phyloP scores from a whole-genome alignment of 92 coral and sea anemone genomes.

The Phenganax stokvisi region DNA sequence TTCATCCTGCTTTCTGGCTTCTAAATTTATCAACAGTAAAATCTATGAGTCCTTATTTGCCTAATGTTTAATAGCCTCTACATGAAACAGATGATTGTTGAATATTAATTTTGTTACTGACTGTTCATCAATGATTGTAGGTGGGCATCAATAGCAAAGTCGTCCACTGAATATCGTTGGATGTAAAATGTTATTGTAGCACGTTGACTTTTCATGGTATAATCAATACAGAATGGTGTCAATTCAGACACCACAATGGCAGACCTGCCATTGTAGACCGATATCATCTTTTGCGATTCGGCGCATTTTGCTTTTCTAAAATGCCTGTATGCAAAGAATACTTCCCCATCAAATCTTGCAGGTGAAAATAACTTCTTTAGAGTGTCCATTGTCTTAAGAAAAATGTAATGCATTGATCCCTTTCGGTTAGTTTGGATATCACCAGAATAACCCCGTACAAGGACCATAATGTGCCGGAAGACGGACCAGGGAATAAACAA shows the following conservation, averaged over 20 bases:
- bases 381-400: slow-evolving; percentile 20
- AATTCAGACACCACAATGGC: not conserved
- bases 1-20: too few relatives aligned
- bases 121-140: not conserved
- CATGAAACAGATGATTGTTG: not conserved
- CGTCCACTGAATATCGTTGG: not conserved
- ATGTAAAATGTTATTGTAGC: not conserved
- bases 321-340: slow-evolving; percentile 31
- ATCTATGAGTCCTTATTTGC: not conserved
- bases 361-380: slow-evolving; percentile 7
- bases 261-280: not conserved
- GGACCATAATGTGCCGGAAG: slow-evolving; percentile 40
- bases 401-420: not conserved
- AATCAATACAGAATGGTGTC: not conserved
- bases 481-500: slow-evolving; percentile 50
- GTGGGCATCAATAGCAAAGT: not conserved
- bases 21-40: not conserved
- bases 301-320: slow-evolving; percentile 24
- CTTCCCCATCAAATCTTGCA: slow-evolving; percentile 32
- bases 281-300: slow-evolving; percentile 1
- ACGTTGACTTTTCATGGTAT: slow-evolving; percentile 1
- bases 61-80: not conserved
- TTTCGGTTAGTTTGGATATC: slow-evolving; percentile 34
- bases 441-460: slow-evolving; percentile 35
- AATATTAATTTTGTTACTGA: not conserved